Base-by-base conservation (phyloP, 2,888 invertebrate species). In the Yponomeuta sedellus region DNA sequence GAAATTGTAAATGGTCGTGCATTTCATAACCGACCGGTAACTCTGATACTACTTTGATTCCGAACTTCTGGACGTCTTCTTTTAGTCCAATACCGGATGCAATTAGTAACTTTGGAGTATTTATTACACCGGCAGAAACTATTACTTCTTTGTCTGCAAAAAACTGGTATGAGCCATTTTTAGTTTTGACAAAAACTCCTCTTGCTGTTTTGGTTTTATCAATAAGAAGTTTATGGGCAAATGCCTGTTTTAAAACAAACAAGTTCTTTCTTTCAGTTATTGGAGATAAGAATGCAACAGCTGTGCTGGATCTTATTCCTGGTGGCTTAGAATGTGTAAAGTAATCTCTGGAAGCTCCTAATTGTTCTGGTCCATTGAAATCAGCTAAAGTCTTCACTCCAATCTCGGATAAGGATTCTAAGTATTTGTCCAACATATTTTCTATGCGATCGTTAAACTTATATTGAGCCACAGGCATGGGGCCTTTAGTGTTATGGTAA, bases 351-450 rank as follows among this genome's bases (percentile, higher is more conserved):
- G 85, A 81, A 67, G 91, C 85, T n/a, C 93, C 94, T 0, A 92
- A 77, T 73, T 92, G 92, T 22, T 83, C 77, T 64, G 82, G 78
- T 0, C 89, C 92, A 70, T 93, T 92, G 74, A 88, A 86, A 71
- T 93, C 92, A 4, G 80, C 77, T 8, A 77, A 67, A 6, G 83
- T 78, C 67, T 88, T 83, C 1, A 92, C 92, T 1, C 87, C 69
- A 69, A 93, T 88, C n/a, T 79, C 68, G 1, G 86, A 91, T 1
- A 90, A 90, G 39, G 87, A 71, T 0, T 93, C 70, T 71, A 92
- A 91, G 1, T 81, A 79, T 2, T 75, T 69, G 0, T 81, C 81
- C 1, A 85, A 61, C 2, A 73, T 74, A 0, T 84, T 81, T n/a
- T 75, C 78, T 69, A 73, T 87, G 0, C 78, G 77, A 0, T 61